Evolutionary conservation across 2,888 invertebrate genomes (phyloP).

Genomic region (Rhabditoides inermis): DNA sequence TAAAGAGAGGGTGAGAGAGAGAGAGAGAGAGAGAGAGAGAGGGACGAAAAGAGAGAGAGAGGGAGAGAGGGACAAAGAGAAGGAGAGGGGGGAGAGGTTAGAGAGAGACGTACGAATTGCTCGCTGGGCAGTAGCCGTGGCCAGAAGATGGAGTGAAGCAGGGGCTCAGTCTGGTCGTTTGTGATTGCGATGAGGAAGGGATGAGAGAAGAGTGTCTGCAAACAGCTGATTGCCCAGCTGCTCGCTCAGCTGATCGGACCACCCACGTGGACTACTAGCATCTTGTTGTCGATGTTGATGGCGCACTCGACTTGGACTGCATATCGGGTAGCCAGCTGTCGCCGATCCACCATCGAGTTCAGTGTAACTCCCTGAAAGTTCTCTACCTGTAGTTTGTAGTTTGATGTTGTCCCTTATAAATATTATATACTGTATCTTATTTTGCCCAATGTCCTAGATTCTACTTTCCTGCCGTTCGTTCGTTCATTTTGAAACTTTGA

Average conservation of each 20-base stretch:
- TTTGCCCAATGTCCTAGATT: too few species aligned
- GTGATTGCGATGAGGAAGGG: slow-evolving; percentile 41
- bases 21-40: too few species aligned
- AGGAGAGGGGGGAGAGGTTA: too few species aligned
- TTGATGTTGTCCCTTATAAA: too few species aligned
- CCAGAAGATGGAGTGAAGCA: slow-evolving; percentile 38
- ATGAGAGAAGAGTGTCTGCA: slow-evolving; percentile 25
- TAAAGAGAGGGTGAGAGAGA: too few species aligned
- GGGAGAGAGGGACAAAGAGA: too few species aligned
- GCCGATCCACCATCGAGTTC: slow-evolving; percentile 37
- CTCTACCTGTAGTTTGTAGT: too few species aligned
- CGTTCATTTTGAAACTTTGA: background rate
- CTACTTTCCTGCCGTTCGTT: too few species aligned
- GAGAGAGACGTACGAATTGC: slow-evolving; percentile 10
- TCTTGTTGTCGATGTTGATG: slow-evolving; percentile 28
- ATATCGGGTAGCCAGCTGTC: slow-evolving; percentile 33
- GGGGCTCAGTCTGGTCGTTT: slow-evolving; percentile 39
- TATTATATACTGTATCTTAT: too few species aligned
- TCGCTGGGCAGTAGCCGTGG: slow-evolving; percentile 25
- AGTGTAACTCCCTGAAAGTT: slow-evolving; percentile 32
- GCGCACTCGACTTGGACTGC: slow-evolving; percentile 32
- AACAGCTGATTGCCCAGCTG: background rate
- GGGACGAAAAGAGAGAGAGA: too few species aligned
- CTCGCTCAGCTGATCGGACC: background rate
- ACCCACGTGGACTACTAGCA: slow-evolving; percentile 26